Conservation (phyloP, 2,797 vertebrate species). For the Pantherophis vulpinus region DNA sequence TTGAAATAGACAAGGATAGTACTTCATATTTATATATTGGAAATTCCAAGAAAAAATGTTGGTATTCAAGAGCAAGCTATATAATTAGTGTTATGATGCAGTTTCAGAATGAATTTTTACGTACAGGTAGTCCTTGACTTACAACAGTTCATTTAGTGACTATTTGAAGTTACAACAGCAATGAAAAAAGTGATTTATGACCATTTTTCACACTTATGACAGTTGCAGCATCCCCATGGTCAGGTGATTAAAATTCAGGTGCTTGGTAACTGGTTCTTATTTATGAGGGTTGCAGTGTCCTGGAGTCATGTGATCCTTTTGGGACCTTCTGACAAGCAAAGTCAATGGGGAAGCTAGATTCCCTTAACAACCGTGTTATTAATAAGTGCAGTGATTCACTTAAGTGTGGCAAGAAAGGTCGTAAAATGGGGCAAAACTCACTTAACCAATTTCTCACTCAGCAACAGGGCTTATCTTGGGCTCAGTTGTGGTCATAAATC, state of each 20-base stretch:
- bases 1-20: not conserved
- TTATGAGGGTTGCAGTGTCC: not conserved
- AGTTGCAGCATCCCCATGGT: too few relatives aligned
- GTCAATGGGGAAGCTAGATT: too few relatives aligned
- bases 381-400: too few relatives aligned
- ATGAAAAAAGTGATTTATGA: too few relatives aligned
- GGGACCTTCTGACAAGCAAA: too few relatives aligned
- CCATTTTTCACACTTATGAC: too few relatives aligned
- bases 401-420: not conserved
- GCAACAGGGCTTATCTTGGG: not conserved
- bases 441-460: not conserved
- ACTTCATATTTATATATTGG: not conserved
- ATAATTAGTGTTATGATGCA: not conserved
- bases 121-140: not conserved
- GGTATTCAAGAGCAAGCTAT: not conserved
- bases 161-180: too few relatives aligned
- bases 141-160: too few relatives aligned
- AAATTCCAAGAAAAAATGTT: not conserved
- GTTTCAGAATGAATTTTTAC: not conserved
- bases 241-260: too few relatives aligned
- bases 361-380: too few relatives aligned
- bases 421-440: not conserved
- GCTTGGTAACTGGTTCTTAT: too few relatives aligned
- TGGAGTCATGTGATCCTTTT: too few relatives aligned
- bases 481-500: not conserved